Evolutionary conservation across 1,140 invertebrate species (phyloP), one percentile per base, ranked within the genome.

Genomic region (Doryteuthis pealeii): DNA sequence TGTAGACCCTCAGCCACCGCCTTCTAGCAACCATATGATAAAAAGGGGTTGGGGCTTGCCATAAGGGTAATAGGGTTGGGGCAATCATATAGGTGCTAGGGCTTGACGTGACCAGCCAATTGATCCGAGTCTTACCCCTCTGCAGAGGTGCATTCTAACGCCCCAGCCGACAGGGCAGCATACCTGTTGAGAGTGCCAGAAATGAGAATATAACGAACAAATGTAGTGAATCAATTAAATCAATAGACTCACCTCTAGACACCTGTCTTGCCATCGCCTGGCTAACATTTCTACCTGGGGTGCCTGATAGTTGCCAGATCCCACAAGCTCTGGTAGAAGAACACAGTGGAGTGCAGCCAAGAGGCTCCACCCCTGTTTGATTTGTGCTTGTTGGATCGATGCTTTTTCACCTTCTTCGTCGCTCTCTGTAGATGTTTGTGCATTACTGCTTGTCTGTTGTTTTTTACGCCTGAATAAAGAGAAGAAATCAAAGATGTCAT

Each of bases 271-370:
- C 98, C 98, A 99, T 66, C 96, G 90, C 32, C 96, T 91, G 14
- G 97, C 97, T 90, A 99, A 91, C 92, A 98, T 96, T 87, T 99
- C 97, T 0, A 99, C 94, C 87, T 96, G 93, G 0, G 96, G 96
- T 30, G 94, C 91, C 85, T 97, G 96, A 84, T 96, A 99, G 71
- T 91, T 91, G 77, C 93, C 92, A 0, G 92, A 91, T 31, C 94
- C 94, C 77, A 85, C 81, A 70, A 90, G 81, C 80, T 99, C 97
- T 0, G 97, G 96, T 68, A 99, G 88, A 22, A 99, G 89, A 32
- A 99, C 95, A 84, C 97, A 99, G 87, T 99, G 97, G 31, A 99
- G 90, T 0, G 97, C 96, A 5, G 97, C 96, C 35, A 99, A 87
- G 15, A 97, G 90, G 31, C 95, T 97, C 97, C 98, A 99, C 70